Conservation (phyloP, 2,113 vertebrate genomes). For the Coracopsis vasa region DNA sequence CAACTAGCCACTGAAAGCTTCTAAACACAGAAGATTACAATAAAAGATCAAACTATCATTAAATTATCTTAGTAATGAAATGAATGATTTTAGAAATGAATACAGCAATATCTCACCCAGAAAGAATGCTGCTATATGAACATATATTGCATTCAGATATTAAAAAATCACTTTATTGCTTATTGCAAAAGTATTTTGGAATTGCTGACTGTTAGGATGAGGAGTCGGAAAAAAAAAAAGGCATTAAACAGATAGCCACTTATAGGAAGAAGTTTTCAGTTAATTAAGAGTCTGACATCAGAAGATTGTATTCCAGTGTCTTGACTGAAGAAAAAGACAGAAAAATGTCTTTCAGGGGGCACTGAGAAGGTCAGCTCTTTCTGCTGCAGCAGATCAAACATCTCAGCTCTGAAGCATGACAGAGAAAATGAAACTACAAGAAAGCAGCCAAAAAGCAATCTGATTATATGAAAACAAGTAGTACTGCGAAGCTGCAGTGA, state of each 20-base stretch:
- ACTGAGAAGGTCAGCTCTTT: background rate
- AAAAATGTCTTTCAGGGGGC: background rate
- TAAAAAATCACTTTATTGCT: background rate
- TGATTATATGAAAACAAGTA: background rate
- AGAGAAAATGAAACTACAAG: background rate
- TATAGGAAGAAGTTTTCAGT: background rate
- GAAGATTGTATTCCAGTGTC: background rate
- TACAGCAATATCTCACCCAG: background rate
- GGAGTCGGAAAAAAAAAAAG: background rate
- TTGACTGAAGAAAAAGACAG: background rate
- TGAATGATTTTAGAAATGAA: background rate
- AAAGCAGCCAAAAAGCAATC: background rate
- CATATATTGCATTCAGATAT: background rate
- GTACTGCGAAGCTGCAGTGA: background rate
- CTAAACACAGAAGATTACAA: background rate
- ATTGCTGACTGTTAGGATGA: background rate
- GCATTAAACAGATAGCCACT: background rate
- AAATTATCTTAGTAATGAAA: constrained; percentile 11
- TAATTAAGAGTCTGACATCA: background rate
- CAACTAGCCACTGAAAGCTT: background rate
- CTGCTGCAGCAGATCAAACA: background rate
- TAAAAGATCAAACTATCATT: background rate
- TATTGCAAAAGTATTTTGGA: background rate
- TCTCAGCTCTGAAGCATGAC: background rate
- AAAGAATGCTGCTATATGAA: background rate